phyloP scores from a whole-genome alignment of 1,140 invertebrate species.

The Diachasma alloeum region DNA sequence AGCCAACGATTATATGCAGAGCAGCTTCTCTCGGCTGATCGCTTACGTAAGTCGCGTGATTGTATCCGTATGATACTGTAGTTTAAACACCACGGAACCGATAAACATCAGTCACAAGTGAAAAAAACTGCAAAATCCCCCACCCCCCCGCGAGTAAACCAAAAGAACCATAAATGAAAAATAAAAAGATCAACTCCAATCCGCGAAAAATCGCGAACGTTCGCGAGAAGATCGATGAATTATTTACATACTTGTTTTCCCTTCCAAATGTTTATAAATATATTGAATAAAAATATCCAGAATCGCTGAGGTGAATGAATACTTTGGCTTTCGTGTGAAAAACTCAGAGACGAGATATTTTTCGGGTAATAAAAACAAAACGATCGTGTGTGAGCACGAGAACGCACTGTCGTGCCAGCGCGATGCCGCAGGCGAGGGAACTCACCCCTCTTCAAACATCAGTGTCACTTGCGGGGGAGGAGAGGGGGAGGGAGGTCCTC shows the following conservation, averaged over 20 bases:
- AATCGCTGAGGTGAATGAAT: too few species aligned
- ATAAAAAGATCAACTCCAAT: too few species aligned
- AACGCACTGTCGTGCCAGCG: conserved; percentile 20
- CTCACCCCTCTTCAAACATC: conserved; percentile 10
- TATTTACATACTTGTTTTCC: too few species aligned
- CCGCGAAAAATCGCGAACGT: too few species aligned
- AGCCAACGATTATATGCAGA: conserved; percentile 17
- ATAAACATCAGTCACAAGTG: too few species aligned
- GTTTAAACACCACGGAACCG: not conserved
- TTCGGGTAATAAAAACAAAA: not conserved
- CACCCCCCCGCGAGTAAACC: too few species aligned
- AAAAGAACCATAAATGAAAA: too few species aligned
- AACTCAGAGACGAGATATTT: not conserved
- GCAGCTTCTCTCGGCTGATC: conserved; percentile 20
- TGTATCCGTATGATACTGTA: conserved; percentile 8
- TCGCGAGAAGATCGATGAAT: too few species aligned
- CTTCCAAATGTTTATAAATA: too few species aligned
- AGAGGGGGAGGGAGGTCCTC: not conserved
- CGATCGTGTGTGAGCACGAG: conserved; percentile 21
- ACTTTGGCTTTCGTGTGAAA: too few species aligned
- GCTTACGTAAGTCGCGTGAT: conserved; percentile 30
- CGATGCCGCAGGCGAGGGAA: not conserved
- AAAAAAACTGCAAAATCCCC: too few species aligned
- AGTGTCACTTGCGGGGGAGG: not conserved
- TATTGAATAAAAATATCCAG: not conserved